Base-by-base conservation (phyloP, 2,888 invertebrate species). In the Sialis lutaria region DNA sequence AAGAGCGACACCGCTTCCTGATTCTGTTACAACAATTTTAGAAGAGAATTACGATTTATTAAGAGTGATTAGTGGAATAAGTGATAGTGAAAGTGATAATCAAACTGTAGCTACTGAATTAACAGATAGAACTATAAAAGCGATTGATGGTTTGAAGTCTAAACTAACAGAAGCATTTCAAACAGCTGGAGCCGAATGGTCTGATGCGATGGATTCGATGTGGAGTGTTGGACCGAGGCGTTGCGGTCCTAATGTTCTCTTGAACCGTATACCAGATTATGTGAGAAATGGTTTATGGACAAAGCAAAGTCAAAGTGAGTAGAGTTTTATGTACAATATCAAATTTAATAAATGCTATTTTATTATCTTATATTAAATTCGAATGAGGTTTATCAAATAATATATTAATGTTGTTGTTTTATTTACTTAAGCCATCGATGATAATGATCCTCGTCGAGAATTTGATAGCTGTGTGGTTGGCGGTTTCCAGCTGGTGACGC, bases 151-250 rank as follows among this genome's bases (percentile, higher is more conserved):
- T 72, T 48, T 72, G 51, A 47, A 31, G 48, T 50, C 12, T 46
- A 50, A 4, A 22, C 42, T 4, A n/a, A 51, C 22, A 6, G n/a
- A 57, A 12, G 60, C 61, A 33, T 70, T 70, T 53, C 55, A 57
- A 33, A 53, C 59, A 5, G 60, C 62, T 12, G 70, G 68, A 51
- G 56, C 58, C 13, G 57, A 61, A 70, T 70, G 51, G 44, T 60
- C 67, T 1, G 62, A 71, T 30, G 56, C 72, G 39, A 67, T 78
- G 2, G 68, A 76, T 45, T 75, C 77, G 64, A 77, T 98, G 54
- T 96, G 95, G 95, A 80, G 88, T 5, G 82, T 96, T 53, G 95
- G 97, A 0, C 92, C 93, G 4, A 77, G 83, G 52, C 80, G 83
- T 60, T 86, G 85, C 59, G 90, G 92, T 44, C 79, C 89, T 2